These are phyloP conservation scores for Encarsia formosa DNA, from an alignment of 2,888 invertebrate species.

Conservation along the genomic window DNA sequence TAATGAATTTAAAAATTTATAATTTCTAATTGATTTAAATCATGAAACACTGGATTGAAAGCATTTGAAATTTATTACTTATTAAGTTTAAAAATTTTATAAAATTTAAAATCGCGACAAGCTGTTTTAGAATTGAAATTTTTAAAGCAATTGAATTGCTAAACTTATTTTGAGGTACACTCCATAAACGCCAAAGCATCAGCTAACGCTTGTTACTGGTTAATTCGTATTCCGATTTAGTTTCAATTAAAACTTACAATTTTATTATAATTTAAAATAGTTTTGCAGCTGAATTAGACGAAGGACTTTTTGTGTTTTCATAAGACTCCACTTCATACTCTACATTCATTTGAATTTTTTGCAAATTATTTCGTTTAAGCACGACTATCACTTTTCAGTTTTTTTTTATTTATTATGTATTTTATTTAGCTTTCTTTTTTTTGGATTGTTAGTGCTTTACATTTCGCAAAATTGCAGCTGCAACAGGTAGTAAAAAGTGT, in stretches of 20 bases:
- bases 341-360: conserved; percentile 43
- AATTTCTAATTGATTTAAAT: too few relatives aligned
- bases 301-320: conserved; percentile 33
- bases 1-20: too few relatives aligned
- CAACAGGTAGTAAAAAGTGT: too few relatives aligned
- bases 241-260: conserved; percentile 33
- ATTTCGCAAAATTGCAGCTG: too few relatives aligned
- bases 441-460: too few relatives aligned
- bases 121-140: too few relatives aligned
- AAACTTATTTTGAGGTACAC: conserved; percentile 22
- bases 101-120: too few relatives aligned
- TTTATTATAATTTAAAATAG: conserved; percentile 21
- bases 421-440: conserved; percentile 11
- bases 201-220: conserved; percentile 36
- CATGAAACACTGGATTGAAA: too few relatives aligned
- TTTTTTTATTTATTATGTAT: conserved; percentile 7
- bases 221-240: conserved; percentile 30
- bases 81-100: too few relatives aligned
- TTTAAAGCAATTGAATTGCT: too few relatives aligned
- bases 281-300: conserved; percentile 27
- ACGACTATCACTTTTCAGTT: conserved; percentile 7
- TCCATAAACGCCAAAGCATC: conserved; percentile 34
- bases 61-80: too few relatives aligned
- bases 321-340: conserved; percentile 36
- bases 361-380: conserved; percentile 33